Evolutionary conservation across 2,888 invertebrate species (phyloP).

Genomic region (Xestoiulus laeticollis): DNA sequence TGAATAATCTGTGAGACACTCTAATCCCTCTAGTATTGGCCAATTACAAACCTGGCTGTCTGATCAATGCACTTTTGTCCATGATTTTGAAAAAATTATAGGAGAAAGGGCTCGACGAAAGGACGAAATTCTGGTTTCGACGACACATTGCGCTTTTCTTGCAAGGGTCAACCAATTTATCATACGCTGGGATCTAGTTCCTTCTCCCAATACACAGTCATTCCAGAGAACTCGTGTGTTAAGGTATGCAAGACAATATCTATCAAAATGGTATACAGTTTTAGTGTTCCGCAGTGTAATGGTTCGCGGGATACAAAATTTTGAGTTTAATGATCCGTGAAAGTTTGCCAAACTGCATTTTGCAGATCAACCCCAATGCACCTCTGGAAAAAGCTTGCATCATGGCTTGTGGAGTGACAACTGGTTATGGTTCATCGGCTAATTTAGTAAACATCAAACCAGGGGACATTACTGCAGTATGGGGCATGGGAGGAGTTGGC

Average conservation of each 20-base stretch:
- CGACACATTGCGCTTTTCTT: neutral
- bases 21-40: no score
- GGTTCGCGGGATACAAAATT: no score
- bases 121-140: neutral
- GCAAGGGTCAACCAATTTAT: conserved; percentile 44
- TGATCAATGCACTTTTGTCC: no score
- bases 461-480: conserved; percentile 50
- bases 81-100: no score
- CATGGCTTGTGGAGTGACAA: conserved; percentile 45
- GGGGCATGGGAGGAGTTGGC: conserved; percentile 52
- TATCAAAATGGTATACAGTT: no score
- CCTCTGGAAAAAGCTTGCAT: conserved; percentile 47
- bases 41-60: no score
- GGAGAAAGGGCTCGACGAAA: no score
- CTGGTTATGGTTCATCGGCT: conserved; percentile 50
- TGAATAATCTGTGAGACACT: no score
- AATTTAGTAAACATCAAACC: conserved; percentile 46
- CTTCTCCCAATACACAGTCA: conserved; percentile 49
- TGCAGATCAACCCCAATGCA: conserved; percentile 44
- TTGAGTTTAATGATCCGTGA: no score
- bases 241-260: conserved; percentile 3
- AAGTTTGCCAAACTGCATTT: neutral
- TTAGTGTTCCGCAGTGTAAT: no score
- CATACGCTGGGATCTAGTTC: conserved; percentile 8
- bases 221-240: conserved; percentile 47